Conservation (phyloP, 2,113 vertebrate genomes). For the Pseudonaja textilis region DNA sequence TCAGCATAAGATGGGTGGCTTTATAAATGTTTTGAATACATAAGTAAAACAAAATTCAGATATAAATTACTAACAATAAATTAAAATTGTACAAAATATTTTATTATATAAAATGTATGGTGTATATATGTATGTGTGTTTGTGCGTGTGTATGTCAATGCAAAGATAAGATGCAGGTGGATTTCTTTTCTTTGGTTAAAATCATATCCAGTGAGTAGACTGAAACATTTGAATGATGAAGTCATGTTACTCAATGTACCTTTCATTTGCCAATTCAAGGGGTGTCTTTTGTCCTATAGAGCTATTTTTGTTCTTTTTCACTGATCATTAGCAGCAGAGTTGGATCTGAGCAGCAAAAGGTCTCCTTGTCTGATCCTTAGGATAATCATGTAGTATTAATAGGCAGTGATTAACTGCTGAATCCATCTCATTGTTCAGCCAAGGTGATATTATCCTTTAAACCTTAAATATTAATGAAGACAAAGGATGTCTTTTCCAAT, state of each 20-base stretch:
- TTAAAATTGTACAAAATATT: not conserved
- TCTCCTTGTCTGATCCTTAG: not conserved
- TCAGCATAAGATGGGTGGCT: not conserved
- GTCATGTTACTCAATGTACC: not conserved
- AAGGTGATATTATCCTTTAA: not conserved
- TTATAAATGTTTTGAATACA: not conserved
- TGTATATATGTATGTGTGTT: not conserved
- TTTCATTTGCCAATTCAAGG: not conserved
- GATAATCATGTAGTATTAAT: not conserved
- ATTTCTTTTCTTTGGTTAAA: not conserved
- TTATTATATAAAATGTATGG: not conserved
- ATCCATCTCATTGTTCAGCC: not conserved
- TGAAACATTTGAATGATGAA: not conserved
- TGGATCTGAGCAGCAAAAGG: not conserved
- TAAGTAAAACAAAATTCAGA: not conserved
- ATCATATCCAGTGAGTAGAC: not conserved
- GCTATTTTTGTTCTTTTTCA: not conserved
- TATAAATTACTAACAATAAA: not conserved
- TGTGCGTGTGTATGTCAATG: not conserved
- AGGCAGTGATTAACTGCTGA: not conserved
- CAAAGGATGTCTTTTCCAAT: not conserved
- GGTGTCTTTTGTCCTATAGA: not conserved
- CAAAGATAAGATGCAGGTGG: not conserved
- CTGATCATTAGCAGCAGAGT: not conserved
- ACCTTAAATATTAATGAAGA: not conserved